phyloP scores from a whole-genome alignment of 2,888 invertebrate genomes.

The Emmelina monodactyla region DNA sequence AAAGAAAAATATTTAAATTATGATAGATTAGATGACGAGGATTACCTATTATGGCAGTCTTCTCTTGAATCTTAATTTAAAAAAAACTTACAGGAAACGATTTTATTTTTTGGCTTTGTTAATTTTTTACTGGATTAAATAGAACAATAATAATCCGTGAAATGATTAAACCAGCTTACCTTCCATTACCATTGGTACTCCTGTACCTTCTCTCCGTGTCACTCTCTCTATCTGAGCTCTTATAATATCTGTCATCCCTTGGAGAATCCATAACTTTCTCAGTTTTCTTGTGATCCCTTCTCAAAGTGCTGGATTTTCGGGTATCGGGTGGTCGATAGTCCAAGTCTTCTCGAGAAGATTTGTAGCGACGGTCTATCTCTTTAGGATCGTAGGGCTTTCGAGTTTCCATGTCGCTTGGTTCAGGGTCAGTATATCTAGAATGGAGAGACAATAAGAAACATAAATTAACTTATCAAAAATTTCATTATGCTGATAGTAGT shows the following conservation, averaged over 20 bases:
- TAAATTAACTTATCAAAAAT: too few relatives aligned
- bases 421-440: constrained; percentile 57
- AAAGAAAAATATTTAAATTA: too few relatives aligned
- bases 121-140: too few relatives aligned
- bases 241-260: constrained; percentile 28
- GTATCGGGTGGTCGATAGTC: constrained; percentile 22
- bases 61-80: too few relatives aligned
- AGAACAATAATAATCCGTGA: too few relatives aligned
- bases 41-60: too few relatives aligned
- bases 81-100: too few relatives aligned
- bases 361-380: constrained; percentile 31
- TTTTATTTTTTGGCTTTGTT: too few relatives aligned
- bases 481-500: too few relatives aligned
- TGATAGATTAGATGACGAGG: too few relatives aligned
- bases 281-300: not conserved
- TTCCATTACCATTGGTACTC: constrained; percentile 29
- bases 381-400: constrained; percentile 41
- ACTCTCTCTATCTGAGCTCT: constrained; percentile 17
- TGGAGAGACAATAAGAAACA: too few relatives aligned
- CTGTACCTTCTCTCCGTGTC: constrained; percentile 11
- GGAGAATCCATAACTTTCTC: constrained; percentile 22
- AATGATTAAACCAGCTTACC: constrained; percentile 21
- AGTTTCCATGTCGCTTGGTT: constrained; percentile 48
- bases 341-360: constrained; percentile 34
- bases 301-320: not conserved